Evolutionary conservation across 2,888 invertebrate genomes (phyloP).

Genomic region (Orthonychiurus folsomi): DNA sequence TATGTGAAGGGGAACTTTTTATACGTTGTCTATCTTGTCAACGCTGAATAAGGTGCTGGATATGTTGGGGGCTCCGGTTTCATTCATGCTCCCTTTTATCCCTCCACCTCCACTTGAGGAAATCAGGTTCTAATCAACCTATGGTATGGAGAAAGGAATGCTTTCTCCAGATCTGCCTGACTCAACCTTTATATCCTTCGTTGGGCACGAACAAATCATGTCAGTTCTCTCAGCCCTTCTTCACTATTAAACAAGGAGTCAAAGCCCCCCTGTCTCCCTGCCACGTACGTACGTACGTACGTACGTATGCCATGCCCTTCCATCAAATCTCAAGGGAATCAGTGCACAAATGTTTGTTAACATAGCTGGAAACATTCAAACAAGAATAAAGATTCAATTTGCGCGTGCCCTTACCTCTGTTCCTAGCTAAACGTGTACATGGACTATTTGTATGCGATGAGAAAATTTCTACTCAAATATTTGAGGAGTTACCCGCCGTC

Average conservation of each 20-base stretch:
- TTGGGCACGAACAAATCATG: neutral
- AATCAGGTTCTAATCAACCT: neutral
- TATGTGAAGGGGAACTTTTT: no score
- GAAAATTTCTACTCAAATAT: no score
- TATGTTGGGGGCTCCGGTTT: neutral
- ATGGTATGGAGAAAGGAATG: neutral
- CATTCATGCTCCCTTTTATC: neutral
- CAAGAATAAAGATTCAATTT: neutral
- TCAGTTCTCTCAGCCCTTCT: neutral
- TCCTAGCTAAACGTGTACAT: no score
- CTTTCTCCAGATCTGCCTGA: no score
- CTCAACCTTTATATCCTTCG: constrained; percentile 1
- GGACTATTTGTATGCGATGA: no score
- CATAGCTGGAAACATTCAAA: neutral
- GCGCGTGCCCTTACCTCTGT: neutral
- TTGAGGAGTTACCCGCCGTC: no score
- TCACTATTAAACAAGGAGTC: neutral
- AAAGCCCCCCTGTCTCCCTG: no score
- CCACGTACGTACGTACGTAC: neutral
- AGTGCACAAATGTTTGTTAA: neutral
- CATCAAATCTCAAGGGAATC: neutral
- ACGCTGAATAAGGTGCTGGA: neutral
- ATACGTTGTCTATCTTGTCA: neutral
- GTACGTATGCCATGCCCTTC: neutral
- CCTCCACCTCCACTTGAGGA: neutral